Evolutionary conservation across 1,140 invertebrate species (phyloP).

Genomic region (Apis mellifera): DNA sequence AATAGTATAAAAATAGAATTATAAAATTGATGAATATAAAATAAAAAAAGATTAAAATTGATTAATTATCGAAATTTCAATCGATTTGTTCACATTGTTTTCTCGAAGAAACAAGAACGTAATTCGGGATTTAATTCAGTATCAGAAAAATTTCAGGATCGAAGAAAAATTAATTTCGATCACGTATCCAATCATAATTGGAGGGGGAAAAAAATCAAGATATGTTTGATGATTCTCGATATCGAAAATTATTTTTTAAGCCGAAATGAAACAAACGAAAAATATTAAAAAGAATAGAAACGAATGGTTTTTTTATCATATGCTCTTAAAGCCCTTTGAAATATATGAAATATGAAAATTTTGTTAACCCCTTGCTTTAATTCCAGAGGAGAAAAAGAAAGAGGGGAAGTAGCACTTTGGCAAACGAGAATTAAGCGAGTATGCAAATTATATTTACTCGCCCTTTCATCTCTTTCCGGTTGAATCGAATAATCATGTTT

Average conservation of each 20-base stretch:
- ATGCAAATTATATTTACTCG: neutral
- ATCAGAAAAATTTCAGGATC: neutral
- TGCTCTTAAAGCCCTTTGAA: neutral
- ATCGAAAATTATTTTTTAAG: neutral
- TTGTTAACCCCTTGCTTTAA: no score
- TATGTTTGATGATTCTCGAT: neutral
- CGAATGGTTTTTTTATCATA: no score
- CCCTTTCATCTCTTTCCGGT: neutral
- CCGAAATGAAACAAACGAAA: no score
- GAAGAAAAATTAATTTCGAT: neutral
- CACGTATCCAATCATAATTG: neutral
- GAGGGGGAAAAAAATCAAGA: neutral
- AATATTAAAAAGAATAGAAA: neutral
- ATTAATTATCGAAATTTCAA: neutral
- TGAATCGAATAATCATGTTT: neutral
- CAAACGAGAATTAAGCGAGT: neutral
- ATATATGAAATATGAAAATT: neutral
- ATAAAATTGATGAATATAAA: no score
- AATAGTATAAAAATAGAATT: no score
- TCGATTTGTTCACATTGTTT: neutral
- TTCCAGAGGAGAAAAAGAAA: accelerated
- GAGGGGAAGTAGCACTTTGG: no score
- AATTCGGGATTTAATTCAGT: neutral
- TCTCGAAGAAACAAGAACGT: neutral
- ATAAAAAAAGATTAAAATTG: neutral